Evolutionary conservation across 2,888 invertebrate species (phyloP).

Genomic region (Iphiclides podalirius): DNA sequence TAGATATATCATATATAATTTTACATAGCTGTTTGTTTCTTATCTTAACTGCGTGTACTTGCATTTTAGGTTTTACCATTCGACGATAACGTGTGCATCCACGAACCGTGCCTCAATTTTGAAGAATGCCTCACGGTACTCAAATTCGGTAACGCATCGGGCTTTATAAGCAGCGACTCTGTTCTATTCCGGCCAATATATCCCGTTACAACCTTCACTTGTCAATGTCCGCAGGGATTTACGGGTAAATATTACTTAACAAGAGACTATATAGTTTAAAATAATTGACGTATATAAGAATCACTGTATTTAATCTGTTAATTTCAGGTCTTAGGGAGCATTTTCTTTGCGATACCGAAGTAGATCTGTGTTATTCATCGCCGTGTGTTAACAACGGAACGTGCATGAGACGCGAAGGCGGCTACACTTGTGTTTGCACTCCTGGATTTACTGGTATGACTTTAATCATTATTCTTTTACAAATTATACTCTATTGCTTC

Average conservation of each 20-base stretch:
- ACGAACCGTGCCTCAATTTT: constrained; percentile 96
- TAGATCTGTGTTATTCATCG: constrained; percentile 97
- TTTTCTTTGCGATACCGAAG: constrained; percentile 96
- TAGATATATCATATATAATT: no score
- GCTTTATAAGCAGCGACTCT: constrained; percentile 92
- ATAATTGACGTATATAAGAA: no score
- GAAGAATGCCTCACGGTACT: constrained; percentile 95
- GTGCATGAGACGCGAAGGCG: constrained; percentile 92
- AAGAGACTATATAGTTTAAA: no score
- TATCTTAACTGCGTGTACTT: no score
- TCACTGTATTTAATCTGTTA: no score
- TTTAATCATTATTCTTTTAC: no score
- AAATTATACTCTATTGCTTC: no score
- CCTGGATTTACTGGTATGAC: constrained; percentile 86
- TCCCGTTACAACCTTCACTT: constrained; percentile 95
- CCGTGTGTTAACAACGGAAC: constrained; percentile 94
- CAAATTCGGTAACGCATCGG: constrained; percentile 95
- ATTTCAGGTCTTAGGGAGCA: constrained; percentile 88
- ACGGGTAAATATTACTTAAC: no score
- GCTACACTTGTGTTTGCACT: constrained; percentile 93
- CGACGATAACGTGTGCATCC: constrained; percentile 96
- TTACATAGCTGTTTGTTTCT: no score
- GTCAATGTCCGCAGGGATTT: constrained; percentile 94
- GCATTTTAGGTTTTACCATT: constrained; percentile 88
- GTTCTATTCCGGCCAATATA: constrained; percentile 96